Evolutionary conservation across 2,113 vertebrate species (phyloP), one percentile per base, ranked within the genome.

Genomic region (Zosterops borbonicus): DNA sequence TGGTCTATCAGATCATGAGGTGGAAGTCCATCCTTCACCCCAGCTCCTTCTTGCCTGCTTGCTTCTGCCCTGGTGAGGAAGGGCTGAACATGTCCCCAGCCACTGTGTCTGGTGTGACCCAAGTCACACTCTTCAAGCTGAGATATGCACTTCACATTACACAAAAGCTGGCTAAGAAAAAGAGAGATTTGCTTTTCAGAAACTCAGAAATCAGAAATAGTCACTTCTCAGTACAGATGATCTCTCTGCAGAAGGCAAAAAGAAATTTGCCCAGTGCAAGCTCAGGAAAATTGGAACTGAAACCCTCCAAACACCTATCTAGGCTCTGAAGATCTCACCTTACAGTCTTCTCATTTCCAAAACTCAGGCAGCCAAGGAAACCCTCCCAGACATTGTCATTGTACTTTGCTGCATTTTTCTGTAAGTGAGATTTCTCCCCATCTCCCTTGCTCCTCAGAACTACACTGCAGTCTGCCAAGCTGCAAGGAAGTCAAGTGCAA

Each of bases 401-500:
- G 0, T n/a, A 59, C 31, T 90, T 73, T 14, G 27, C 68, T 78
- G 47, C 62, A 68, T 62, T 52, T 73, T 55, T 91, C 39, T 78
- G 22, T 50, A 52, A 74, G 33, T 28, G 73, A 89, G 75, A 65
- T 86, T 42, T 60, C 29, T 64, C 13, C 10, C 64, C 75, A 94
- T 71, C n/a, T 86, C 71, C 18, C 91, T 67, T 62, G 22, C 73
- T 92, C 68, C 41, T 58, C n/a, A 17, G 42, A 95, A 60, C 21
- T 15, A 31, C 1, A 65, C 0, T 53, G 46, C 85, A 52, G 73
- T 91, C 88, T 79, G 44, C 42, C 65, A 81, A 89, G 44, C 39
- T 82, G 74, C 58, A 79, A 68, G 83, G 65, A 85, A 87, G 77
- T 89, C 59, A 87, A 89, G n/a, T 33, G 65, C 74, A 91, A 74